phyloP scores from a whole-genome alignment of 1,140 invertebrate species.

The Brachionus rotundiformis region DNA sequence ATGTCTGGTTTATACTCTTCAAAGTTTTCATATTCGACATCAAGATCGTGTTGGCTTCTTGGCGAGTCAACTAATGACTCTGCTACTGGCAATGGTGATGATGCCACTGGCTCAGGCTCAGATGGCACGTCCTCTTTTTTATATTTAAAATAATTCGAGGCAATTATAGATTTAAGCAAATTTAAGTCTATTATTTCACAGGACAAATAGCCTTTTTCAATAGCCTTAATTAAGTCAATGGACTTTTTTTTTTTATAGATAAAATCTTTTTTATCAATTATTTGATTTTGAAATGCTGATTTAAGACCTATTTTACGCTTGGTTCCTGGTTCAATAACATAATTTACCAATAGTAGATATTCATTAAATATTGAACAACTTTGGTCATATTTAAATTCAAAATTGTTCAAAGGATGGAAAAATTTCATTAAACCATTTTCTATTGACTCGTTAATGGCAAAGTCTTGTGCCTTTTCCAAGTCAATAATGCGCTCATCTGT shows the following conservation, averaged over 20 bases:
- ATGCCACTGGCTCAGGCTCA: no score
- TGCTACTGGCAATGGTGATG: background rate
- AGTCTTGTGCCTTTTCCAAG: background rate
- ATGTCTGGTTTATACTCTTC: background rate
- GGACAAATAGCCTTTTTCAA: constrained; percentile 39
- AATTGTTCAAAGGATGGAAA: constrained; percentile 50
- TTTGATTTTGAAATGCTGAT: background rate
- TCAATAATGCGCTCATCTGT: background rate
- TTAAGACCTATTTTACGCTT: constrained; percentile 29
- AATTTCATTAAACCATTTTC: constrained; percentile 19
- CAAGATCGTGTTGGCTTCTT: no score
- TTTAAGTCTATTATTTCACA: constrained; percentile 50
- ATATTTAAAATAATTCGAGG: background rate
- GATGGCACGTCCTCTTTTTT: background rate
- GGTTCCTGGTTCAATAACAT: background rate
- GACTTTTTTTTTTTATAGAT: background rate
- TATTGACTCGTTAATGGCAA: background rate
- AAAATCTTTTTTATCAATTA: background rate
- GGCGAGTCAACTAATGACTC: background rate
- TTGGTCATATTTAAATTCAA: constrained; percentile 48
- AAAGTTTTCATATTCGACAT: background rate
- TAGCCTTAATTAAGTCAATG: background rate
- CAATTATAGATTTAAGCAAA: constrained; percentile 1
- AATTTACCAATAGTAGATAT: constrained; percentile 18
- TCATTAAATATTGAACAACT: constrained; percentile 44